phyloP scores from a whole-genome alignment of 2,888 invertebrate species.

The Synergus umbraculus region DNA sequence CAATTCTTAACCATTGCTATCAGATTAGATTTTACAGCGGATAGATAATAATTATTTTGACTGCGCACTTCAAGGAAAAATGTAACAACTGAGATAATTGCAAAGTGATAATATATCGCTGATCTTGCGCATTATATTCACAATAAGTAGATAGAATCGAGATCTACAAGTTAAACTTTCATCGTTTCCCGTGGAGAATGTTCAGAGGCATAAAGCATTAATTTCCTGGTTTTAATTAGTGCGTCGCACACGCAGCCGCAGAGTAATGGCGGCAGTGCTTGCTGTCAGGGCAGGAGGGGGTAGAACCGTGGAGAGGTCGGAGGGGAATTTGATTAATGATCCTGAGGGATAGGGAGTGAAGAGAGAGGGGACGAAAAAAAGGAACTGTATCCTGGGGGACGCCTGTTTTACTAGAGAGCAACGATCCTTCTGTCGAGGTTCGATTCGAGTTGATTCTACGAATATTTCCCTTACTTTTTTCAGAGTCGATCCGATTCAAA shows the following conservation, averaged over 20 bases:
- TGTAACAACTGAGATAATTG: slow-evolving; percentile 41
- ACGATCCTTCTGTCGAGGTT: slow-evolving; percentile 58
- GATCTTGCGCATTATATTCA: slow-evolving; percentile 14
- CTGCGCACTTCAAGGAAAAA: neutral
- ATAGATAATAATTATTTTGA: neutral
- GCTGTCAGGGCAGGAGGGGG: slow-evolving; percentile 53
- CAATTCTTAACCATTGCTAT: neutral
- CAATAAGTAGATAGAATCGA: slow-evolving; percentile 12
- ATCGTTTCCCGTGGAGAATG: slow-evolving; percentile 45
- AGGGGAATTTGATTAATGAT: slow-evolving; percentile 76
- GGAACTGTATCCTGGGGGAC: slow-evolving; percentile 71
- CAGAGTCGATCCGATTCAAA: slow-evolving; percentile 21
- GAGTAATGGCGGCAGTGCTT: slow-evolving; percentile 71
- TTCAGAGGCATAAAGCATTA: slow-evolving; percentile 66
- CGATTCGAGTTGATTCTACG: slow-evolving; percentile 49
- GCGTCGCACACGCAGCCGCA: slow-evolving; percentile 71
- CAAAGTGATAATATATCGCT: slow-evolving; percentile 30
- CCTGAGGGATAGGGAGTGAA: slow-evolving; percentile 60
- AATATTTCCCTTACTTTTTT: slow-evolving; percentile 50
- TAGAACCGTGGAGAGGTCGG: slow-evolving; percentile 57
- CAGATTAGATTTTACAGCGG: neutral
- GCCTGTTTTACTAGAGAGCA: slow-evolving; percentile 64
- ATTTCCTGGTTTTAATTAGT: slow-evolving; percentile 77
- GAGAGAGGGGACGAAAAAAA: slow-evolving; percentile 45
- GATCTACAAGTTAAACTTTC: slow-evolving; percentile 16